phyloP scores from a whole-genome alignment of 2,113 vertebrate species.

The Anoplopoma fimbria region DNA sequence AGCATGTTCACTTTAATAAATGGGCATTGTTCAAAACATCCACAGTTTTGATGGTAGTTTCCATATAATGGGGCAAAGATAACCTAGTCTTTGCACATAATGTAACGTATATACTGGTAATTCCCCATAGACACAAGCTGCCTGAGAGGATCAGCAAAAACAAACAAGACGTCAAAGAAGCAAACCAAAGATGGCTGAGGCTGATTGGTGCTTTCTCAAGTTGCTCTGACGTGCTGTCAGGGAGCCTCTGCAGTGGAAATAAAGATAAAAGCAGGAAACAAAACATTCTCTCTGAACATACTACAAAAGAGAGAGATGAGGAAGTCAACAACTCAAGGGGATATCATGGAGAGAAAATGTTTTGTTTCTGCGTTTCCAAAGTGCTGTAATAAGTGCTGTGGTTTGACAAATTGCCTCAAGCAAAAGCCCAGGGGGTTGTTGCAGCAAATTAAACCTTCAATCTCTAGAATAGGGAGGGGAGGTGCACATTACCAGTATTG shows the following conservation, averaged over 20 bases:
- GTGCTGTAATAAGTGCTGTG: constrained; percentile 69
- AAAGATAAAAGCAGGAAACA: constrained; percentile 59
- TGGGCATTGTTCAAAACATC: not conserved
- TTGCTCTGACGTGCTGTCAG: constrained; percentile 57
- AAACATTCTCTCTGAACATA: constrained; percentile 64
- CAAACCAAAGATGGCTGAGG: constrained; percentile 60
- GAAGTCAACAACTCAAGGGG: constrained; percentile 67
- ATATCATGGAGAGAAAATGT: constrained; percentile 64
- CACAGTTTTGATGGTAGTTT: not conserved
- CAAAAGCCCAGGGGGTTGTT: constrained; percentile 54
- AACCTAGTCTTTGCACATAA: not conserved
- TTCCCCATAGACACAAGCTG: constrained; percentile 21
- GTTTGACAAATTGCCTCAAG: constrained; percentile 72
- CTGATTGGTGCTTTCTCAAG: constrained; percentile 63
- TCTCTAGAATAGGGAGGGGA: constrained; percentile 23
- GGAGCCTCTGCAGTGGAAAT: constrained; percentile 42
- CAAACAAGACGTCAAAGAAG: constrained; percentile 67
- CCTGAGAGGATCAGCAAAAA: constrained; percentile 50
- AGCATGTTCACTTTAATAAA: not conserved
- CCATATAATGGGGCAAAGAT: not conserved
- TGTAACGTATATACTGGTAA: constrained; percentile 15
- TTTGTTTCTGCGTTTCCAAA: constrained; percentile 64
- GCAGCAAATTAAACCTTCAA: constrained; percentile 62
- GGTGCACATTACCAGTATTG: constrained; percentile 38
- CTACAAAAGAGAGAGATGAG: constrained; percentile 55